Conservation (phyloP, 2,888 invertebrate genomes). For the Lasioglossum oenotherae region DNA sequence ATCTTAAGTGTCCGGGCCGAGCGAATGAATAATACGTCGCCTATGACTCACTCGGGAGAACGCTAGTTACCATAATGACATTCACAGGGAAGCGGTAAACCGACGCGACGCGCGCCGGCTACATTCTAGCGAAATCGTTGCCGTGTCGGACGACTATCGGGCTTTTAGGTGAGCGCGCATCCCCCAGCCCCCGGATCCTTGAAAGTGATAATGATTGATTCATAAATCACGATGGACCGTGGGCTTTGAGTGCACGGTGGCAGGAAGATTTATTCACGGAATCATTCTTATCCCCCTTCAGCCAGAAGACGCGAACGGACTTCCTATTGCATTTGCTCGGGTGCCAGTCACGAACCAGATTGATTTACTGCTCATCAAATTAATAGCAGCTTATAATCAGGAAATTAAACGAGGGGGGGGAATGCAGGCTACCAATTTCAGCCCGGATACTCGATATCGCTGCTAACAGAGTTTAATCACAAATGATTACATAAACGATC, state of each 20-base stretch:
- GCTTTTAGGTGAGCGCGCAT: constrained; percentile 21
- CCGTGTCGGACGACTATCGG: constrained; percentile 7
- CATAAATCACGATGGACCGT: constrained; percentile 54
- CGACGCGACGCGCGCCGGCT: background rate
- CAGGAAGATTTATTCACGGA: constrained; percentile 56
- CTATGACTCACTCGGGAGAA: constrained; percentile 42
- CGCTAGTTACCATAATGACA: constrained; percentile 45
- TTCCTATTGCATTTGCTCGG: constrained; percentile 49
- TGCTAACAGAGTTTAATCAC: constrained; percentile 49
- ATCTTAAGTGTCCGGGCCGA: constrained; percentile 19
- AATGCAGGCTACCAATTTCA: background rate
- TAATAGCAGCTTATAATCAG: constrained; percentile 50
- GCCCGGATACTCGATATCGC: constrained; percentile 18
- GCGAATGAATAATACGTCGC: constrained; percentile 45
- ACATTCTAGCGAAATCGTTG: constrained; percentile 34
- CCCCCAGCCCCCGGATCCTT: constrained; percentile 17
- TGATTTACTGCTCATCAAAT: constrained; percentile 58
- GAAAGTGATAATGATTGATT: constrained; percentile 61
- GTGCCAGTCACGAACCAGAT: constrained; percentile 38
- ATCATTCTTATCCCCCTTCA: constrained; percentile 31
- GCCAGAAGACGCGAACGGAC: constrained; percentile 32
- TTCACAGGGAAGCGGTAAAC: constrained; percentile 34
- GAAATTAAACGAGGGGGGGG: constrained; percentile 36
- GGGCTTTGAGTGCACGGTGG: constrained; percentile 38
- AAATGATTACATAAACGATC: constrained; percentile 48